These are phyloP conservation scores for Tragelaphus imberbis DNA, from an alignment of 2,113 vertebrate genomes.

Conservation along the genomic window DNA sequence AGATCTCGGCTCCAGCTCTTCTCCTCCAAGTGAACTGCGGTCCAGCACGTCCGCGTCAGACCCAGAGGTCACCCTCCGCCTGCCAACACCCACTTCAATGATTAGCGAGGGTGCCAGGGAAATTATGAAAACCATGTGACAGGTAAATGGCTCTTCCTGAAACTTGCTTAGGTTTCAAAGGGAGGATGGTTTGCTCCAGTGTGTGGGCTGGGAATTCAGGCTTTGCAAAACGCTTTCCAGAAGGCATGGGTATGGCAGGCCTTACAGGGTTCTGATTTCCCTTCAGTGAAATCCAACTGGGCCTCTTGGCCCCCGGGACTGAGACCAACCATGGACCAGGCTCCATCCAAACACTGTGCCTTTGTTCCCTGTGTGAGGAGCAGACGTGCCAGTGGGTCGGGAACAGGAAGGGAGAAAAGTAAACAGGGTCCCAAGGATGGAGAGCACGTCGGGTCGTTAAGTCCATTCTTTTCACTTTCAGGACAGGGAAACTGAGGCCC, in stretches of 20 bases:
- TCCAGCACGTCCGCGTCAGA: neutral
- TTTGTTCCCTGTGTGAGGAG: conserved; percentile 1
- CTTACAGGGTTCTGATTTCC: neutral
- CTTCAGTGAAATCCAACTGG: neutral
- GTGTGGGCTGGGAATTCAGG: conserved; percentile 27
- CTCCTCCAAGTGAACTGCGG: neutral
- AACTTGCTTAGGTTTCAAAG: conserved; percentile 69
- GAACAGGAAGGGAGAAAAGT: conserved; percentile 12
- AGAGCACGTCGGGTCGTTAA: neutral
- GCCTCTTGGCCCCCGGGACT: neutral
- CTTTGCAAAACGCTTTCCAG: conserved; percentile 50
- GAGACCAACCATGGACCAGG: neutral
- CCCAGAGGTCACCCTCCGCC: neutral
- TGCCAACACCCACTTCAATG: neutral
- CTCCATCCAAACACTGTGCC: neutral
- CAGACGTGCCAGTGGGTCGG: neutral
- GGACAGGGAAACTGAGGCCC: neutral
- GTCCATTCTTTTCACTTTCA: neutral
- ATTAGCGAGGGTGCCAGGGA: conserved; percentile 50
- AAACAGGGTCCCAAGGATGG: neutral
- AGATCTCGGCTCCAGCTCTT: neutral
- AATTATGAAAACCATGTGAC: conserved; percentile 65
- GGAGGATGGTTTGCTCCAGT: neutral
- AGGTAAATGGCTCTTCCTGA: conserved; percentile 48
- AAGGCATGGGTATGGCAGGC: neutral